A percentile compares a stretch with the other conserved stretches of the same genome.
Evolutionary conservation across 2,113 vertebrate species (phyloP).

Genomic region (Alexandromys fortis): DNA sequence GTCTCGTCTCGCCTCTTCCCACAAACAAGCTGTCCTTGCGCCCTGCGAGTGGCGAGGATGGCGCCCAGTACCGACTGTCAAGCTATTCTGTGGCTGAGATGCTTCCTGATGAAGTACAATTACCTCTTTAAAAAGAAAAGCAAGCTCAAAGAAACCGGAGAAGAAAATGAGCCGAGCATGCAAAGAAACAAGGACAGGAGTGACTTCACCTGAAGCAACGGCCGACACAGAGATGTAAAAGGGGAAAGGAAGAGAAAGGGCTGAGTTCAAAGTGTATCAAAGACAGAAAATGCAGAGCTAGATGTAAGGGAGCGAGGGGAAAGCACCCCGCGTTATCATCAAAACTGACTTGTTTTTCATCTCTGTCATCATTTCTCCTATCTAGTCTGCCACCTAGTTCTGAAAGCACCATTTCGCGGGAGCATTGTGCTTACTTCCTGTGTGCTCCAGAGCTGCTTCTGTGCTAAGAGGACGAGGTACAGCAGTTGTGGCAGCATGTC

Average conservation of each 20-base stretch:
- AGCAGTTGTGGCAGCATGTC: not conserved
- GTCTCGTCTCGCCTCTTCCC: not conserved
- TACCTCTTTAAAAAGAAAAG: constrained; percentile 27
- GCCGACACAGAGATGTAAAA: not conserved
- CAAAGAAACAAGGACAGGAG: not conserved
- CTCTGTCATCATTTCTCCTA: not conserved
- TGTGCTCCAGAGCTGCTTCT: not conserved
- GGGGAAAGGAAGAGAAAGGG: not conserved
- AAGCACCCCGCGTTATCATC: constrained; percentile 14
- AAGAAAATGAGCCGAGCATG: not conserved
- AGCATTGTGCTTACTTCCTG: not conserved
- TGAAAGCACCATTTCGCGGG: not conserved
- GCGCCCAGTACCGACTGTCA: constrained; percentile 42
- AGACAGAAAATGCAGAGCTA: not conserved
- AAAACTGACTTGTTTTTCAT: not conserved
- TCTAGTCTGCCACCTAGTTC: not conserved
- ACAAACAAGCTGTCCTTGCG: not conserved
- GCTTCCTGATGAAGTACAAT: not conserved
- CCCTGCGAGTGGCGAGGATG: not conserved
- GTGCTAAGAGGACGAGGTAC: not conserved
- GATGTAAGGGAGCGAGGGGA: not conserved
- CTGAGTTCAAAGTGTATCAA: not conserved
- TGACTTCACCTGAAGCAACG: not conserved
- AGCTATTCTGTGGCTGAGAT: constrained; percentile 43
- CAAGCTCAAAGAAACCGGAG: not conserved